A percentile compares a stretch with the other conserved stretches of the same genome.
These are phyloP conservation scores for Acronicta leporina DNA, from an alignment of 2,888 invertebrate species.

Conservation along the genomic window DNA sequence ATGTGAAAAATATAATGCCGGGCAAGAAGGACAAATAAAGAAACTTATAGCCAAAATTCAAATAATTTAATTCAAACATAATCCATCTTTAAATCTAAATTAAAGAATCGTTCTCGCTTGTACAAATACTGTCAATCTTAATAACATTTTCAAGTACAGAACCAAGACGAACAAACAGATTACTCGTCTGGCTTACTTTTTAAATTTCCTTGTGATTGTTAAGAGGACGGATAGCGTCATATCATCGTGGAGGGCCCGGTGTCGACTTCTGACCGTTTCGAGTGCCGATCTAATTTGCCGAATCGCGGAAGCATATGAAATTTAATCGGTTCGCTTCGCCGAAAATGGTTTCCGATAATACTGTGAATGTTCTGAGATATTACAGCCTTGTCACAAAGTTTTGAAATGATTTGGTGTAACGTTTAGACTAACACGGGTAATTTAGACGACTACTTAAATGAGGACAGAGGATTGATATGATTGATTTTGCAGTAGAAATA, in stretches of 20 bases:
- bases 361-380: slow-evolving; percentile 56
- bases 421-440: not conserved
- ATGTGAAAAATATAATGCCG: not conserved
- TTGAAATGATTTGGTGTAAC: slow-evolving; percentile 7
- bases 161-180: slow-evolving; percentile 54
- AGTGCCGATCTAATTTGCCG: slow-evolving; percentile 87
- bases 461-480: too few species aligned
- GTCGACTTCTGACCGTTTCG: slow-evolving; percentile 87
- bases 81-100: slow-evolving; percentile 33
- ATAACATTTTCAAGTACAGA: slow-evolving; percentile 59
- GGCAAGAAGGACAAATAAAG: not conserved
- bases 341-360: slow-evolving; percentile 50
- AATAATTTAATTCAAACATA: slow-evolving; percentile 26
- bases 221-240: slow-evolving; percentile 70
- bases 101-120: slow-evolving; percentile 38
- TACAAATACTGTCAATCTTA: slow-evolving; percentile 43
- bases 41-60: slow-evolving; percentile 12
- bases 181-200: slow-evolving; percentile 66
- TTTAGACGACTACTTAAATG: not conserved
- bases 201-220: slow-evolving; percentile 75
- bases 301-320: slow-evolving; percentile 86
- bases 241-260: slow-evolving; percentile 78
- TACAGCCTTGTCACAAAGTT: slow-evolving; percentile 25
- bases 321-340: slow-evolving; percentile 76
- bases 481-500: too few species aligned